Evolutionary conservation across 2,888 invertebrate species (phyloP).

Genomic region (Cataglyphis rosenhaueri): DNA sequence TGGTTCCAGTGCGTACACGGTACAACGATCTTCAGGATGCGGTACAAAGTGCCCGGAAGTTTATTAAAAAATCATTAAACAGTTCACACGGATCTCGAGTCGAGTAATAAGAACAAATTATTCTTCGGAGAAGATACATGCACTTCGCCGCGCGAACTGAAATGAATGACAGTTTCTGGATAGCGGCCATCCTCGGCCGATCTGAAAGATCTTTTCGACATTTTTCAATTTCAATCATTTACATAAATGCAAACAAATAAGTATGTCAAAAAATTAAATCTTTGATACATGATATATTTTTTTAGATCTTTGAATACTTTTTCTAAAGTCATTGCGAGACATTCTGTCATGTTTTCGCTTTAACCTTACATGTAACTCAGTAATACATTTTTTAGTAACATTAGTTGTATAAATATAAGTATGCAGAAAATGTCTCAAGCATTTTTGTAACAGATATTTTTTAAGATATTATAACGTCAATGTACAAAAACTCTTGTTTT

Average conservation of each 20-base stretch:
- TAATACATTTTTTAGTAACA: slow-evolving; percentile 44
- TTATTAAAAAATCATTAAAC: slow-evolving; percentile 73
- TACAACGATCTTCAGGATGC: slow-evolving; percentile 68
- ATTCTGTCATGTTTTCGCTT: neutral
- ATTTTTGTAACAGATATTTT: slow-evolving; percentile 23
- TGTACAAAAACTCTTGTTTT: slow-evolving; percentile 40
- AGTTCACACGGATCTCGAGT: slow-evolving; percentile 58
- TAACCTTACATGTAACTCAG: neutral
- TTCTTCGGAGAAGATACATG: neutral
- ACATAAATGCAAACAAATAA: neutral
- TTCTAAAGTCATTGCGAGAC: neutral
- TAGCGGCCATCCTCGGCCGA: neutral
- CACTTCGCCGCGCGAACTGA: neutral
- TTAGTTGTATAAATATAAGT: slow-evolving; percentile 38
- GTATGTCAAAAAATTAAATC: neutral
- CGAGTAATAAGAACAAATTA: slow-evolving; percentile 64
- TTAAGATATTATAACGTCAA: slow-evolving; percentile 33
- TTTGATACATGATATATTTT: neutral
- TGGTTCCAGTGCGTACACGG: slow-evolving; percentile 66
- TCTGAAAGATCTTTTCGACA: neutral
- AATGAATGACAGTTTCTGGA: neutral
- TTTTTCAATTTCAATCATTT: neutral
- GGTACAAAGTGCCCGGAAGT: slow-evolving; percentile 67
- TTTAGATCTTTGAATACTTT: neutral
- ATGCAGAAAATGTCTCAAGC: neutral